These are phyloP conservation scores for Chrysolina oricalcia DNA, from an alignment of 2,888 invertebrate species.

Conservation along the genomic window DNA sequence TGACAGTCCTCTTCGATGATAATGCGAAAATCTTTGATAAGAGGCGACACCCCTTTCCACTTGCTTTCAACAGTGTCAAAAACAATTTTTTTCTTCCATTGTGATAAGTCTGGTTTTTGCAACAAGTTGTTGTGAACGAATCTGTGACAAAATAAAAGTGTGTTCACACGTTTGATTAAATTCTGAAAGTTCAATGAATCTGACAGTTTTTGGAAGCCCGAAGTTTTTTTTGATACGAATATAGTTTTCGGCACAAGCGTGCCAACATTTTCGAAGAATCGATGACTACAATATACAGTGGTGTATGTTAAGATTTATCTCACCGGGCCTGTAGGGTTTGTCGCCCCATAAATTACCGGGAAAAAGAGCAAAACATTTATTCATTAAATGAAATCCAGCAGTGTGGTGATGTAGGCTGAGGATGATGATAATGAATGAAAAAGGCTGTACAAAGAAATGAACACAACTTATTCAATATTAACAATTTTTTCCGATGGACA, in stretches of 20 bases:
- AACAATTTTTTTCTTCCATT: constrained; percentile 24
- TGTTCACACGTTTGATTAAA: constrained; percentile 19
- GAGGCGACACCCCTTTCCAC: constrained; percentile 24
- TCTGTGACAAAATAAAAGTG: constrained; percentile 28
- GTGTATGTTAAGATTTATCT: too few species aligned
- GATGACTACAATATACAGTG: neutral
- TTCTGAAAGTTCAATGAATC: constrained; percentile 9
- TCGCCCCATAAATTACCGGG: too few species aligned
- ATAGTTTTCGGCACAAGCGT: neutral
- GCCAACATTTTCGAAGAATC: neutral
- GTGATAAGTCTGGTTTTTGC: constrained; percentile 25
- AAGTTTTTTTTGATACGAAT: neutral
- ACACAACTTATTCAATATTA: neutral
- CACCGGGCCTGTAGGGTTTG: too few species aligned
- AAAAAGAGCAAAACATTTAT: too few species aligned
- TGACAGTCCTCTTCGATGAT: constrained; percentile 21
- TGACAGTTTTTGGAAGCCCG: constrained; percentile 22
- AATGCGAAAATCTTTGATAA: constrained; percentile 13
- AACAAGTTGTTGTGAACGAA: constrained; percentile 9
- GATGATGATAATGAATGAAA: neutral
- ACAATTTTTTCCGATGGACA: neutral
- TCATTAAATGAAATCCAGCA: too few species aligned
- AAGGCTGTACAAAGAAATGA: neutral
- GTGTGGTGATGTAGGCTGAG: too few species aligned
- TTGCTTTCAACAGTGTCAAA: constrained; percentile 25